Evolutionary conservation across 2,797 vertebrate genomes (phyloP), one percentile per base, ranked within the genome.

Genomic region (Pantherophis alleghaniensis): DNA sequence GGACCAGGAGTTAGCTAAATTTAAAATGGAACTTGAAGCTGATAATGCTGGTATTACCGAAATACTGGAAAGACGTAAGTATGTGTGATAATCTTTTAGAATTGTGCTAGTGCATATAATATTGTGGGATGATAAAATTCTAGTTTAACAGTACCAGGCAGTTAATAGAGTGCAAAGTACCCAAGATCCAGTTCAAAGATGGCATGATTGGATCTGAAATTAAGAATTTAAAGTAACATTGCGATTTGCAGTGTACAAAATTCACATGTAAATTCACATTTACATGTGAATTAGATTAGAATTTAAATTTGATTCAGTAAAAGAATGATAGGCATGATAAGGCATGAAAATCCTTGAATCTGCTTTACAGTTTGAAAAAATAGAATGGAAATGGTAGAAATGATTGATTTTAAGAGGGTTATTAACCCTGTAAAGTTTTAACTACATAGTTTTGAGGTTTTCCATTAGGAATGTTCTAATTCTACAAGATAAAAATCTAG

Each of bases 11-110:
- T 97, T 99, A 2, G 99, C 99, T 94, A 99, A 99, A 96, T 99
- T 99, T 96, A 99, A 99, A 98, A 99, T 99, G 99, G 99, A 99
- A 96, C 98, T 99, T 96, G 99, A 99, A 98, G 99, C 99, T 4
- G 99, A 99, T 97, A 99, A 99, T 93, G 99, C 99, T 90, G 99
- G 99, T 93, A 99, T 99, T 97, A 99, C 99, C 0, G 99, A 99
- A 98, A 98, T 99, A 97, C 95, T 99, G 96, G 99, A 99, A 97
- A 98, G 99, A 98, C 98, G 99, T 99, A 97, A 98, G 99, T 98
- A 95, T 92, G 88, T 86, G 0, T 92, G 10, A 1, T 89, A 93
- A 92, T 91, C 14, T 91, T 92, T 89, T 91, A 86, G 1, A 63
- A n/a, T 69, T 42, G 12, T 60, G 53, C 26, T 26, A 57, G 10